Base-by-base conservation (phyloP, 2,888 invertebrate genomes). In the Augochlorella aurata region DNA sequence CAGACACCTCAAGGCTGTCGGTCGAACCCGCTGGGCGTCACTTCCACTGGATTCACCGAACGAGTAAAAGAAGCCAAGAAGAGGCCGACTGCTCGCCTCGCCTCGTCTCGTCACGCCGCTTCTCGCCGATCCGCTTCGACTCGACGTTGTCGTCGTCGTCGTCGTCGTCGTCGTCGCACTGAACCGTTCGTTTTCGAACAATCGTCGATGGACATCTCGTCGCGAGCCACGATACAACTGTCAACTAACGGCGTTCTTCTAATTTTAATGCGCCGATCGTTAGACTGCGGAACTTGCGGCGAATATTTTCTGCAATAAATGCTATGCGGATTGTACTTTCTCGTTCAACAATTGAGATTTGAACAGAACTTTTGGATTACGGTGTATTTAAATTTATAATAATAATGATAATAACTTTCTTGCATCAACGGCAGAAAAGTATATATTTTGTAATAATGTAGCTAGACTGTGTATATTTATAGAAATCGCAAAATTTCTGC, bases 1-100 rank as follows among this genome's bases (percentile, higher is more conserved):
- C 89, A 85, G 92, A 91, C 92, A 90, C 90, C 89, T 92, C 92
- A 92, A 92, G 92, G 91, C 90, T 92, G 89, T 79, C 90, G 90
- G 90, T 90, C 85, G 85, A 83, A 77, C 74, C 77, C 80, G 83
- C 68, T 69, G 78, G 79, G 84, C 82, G 86, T 86, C 88, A 85
- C 84, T 84, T 88, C 84, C 77, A 80, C 69, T 81, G 81, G 77
- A 80, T 81, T 74, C 81, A 70, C 66, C 76, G 77, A 45, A 72
- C 61, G 52, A 58, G 73, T 10, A 52, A 74, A 67, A 44, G 74
- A 63, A 69, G 67, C 63, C 68, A 65, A 77, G 72, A 68, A 70
- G 65, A 70, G 66, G 38, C 66, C 50, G 29, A 29, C 74, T 52
- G 50, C 58, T 68, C 38, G 61, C 68, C 65, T 65, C 65, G 44